Evolutionary conservation across 1,140 invertebrate species (phyloP).

Genomic region (Oreohelix idahoensis): DNA sequence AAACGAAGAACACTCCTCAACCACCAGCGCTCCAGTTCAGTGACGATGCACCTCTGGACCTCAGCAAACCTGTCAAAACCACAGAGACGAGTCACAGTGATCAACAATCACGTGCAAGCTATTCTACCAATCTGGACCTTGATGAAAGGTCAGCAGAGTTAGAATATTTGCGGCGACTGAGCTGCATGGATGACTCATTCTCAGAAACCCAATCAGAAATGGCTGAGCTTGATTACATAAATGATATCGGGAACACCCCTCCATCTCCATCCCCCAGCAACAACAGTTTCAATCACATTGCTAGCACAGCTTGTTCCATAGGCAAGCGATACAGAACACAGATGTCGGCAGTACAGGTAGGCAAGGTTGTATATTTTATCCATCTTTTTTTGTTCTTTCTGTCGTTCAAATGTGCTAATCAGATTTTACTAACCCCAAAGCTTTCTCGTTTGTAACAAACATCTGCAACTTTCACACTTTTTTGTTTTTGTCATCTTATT

Average conservation of each 20-base stretch:
- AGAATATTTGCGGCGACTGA: conserved; percentile 6
- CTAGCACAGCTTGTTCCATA: neutral
- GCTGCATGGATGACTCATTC: conserved; percentile 62
- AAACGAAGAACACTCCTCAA: conserved; percentile 30
- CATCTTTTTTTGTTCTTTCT: too few species aligned
- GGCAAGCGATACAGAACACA: conserved; percentile 89
- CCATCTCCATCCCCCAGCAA: conserved; percentile 37
- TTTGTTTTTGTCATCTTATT: too few species aligned
- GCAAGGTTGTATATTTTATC: conserved; percentile 42
- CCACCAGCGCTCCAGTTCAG: conserved; percentile 54
- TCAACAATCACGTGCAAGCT: neutral
- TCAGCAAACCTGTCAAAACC: conserved; percentile 83
- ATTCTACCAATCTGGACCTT: neutral
- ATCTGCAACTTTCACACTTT: too few species aligned
- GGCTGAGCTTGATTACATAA: conserved; percentile 78
- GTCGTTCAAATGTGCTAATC: too few species aligned
- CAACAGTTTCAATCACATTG: neutral
- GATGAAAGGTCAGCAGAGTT: neutral
- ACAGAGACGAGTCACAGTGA: conserved; percentile 7
- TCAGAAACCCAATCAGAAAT: conserved; percentile 72
- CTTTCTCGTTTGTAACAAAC: too few species aligned
- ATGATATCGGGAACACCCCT: conserved; percentile 80
- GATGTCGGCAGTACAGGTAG: conserved; percentile 77
- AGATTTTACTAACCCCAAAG: too few species aligned
- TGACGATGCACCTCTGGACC: conserved; percentile 85